Conservation (phyloP, 2,797 vertebrate genomes). For the Nyctalus aviator region DNA sequence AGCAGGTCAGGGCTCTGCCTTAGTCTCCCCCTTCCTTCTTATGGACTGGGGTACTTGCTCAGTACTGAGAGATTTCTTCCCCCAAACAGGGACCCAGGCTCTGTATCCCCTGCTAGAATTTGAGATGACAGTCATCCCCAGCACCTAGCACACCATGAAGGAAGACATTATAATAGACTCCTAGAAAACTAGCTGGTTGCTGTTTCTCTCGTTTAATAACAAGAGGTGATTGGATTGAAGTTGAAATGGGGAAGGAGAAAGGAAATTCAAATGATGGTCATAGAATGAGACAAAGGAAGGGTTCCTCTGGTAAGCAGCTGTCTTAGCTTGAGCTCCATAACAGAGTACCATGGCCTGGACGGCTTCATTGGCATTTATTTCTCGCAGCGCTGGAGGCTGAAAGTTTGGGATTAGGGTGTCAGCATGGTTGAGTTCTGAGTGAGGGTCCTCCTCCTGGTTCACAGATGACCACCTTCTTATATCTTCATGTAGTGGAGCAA, state of each 20-base stretch:
- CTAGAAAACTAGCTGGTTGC: background rate
- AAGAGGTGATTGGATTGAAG: background rate
- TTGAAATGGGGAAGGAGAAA: background rate
- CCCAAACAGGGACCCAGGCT: background rate
- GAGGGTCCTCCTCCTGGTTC: background rate
- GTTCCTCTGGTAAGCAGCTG: background rate
- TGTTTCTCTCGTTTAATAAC: background rate
- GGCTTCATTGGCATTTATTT: background rate
- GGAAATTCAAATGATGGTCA: background rate
- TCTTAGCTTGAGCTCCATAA: background rate
- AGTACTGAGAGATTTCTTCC: background rate
- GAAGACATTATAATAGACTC: background rate
- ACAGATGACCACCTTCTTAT: background rate
- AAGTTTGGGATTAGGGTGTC: background rate
- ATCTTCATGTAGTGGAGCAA: background rate
- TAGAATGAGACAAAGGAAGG: background rate
- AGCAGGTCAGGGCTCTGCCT: background rate
- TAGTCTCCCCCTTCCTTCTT: background rate
- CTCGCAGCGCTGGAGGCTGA: background rate
- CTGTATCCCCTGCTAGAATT: background rate
- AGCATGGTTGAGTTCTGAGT: too few species aligned
- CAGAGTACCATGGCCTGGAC: accelerated
- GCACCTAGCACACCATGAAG: background rate
- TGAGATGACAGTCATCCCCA: background rate
- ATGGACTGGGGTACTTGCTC: background rate